phyloP scores from a whole-genome alignment of 53 echinoderm and acorn worm species.

The Crossaster papposus region DNA sequence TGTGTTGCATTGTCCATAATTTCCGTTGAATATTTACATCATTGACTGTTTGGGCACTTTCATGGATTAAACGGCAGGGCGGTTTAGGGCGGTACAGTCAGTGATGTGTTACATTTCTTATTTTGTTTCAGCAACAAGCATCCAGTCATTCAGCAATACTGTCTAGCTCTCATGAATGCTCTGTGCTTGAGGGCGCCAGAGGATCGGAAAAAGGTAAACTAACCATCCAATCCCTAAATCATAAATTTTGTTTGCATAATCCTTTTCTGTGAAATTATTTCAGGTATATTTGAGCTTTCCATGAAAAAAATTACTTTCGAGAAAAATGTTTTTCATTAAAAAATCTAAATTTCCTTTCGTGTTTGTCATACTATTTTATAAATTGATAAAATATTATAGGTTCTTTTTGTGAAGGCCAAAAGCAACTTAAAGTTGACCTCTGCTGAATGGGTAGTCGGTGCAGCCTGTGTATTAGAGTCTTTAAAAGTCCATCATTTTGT shows the following conservation, averaged over 20 bases:
- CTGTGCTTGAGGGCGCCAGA: slow-evolving; percentile 89
- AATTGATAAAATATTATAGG: too few relatives aligned
- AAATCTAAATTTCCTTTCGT: too few relatives aligned
- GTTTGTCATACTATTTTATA: too few relatives aligned
- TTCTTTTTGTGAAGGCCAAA: too few relatives aligned
- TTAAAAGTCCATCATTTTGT: not conserved
- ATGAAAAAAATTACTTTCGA: not conserved
- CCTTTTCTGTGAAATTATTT: not conserved
- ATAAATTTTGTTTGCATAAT: not conserved
- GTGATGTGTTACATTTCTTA: not conserved
- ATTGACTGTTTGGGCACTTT: too few relatives aligned
- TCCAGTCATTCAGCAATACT: slow-evolving; percentile 88
- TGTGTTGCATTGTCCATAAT: too few relatives aligned
- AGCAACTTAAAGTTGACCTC: not conserved
- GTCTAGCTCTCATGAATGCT: slow-evolving; percentile 98
- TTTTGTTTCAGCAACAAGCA: slow-evolving; percentile 64
- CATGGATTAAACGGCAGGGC: too few relatives aligned
- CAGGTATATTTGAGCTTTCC: not conserved
- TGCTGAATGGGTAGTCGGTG: not conserved
- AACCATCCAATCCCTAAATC: not conserved
- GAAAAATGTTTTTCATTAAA: too few relatives aligned
- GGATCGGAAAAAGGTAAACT: slow-evolving; percentile 88
- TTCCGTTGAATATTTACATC: too few relatives aligned
- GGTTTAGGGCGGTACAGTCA: too few relatives aligned
- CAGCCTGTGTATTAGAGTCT: not conserved